phyloP scores from a whole-genome alignment of 64 coral and sea anemone species.

The Trachythela sp. region DNA sequence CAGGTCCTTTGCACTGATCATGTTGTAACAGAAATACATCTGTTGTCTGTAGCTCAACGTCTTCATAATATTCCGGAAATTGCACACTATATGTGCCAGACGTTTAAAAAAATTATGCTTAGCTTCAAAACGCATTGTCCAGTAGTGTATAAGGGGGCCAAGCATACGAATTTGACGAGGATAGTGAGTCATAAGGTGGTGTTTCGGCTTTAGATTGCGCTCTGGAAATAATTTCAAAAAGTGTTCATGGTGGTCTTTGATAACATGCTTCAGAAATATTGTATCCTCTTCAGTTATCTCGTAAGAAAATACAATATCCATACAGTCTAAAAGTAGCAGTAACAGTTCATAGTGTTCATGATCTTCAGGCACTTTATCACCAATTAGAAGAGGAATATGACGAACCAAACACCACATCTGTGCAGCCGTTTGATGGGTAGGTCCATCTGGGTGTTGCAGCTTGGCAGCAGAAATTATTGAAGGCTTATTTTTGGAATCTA shows the following conservation, averaged over 20 bases:
- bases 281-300: not conserved
- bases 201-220: not conserved
- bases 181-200: not conserved
- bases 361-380: not conserved
- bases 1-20: not conserved
- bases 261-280: not conserved
- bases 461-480: not conserved
- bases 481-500: not conserved
- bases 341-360: not conserved
- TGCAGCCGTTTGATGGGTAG: not conserved
- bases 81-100: not conserved
- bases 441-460: not conserved
- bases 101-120: constrained; percentile 9
- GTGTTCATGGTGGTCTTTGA: not conserved
- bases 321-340: not conserved
- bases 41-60: not conserved
- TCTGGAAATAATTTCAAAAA: not conserved
- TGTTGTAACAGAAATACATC: not conserved
- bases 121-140: constrained; percentile 2
- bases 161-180: not conserved
- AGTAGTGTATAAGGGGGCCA: not conserved
- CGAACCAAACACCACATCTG: not conserved
- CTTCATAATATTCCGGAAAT: not conserved
- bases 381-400: not conserved
- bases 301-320: not conserved